Conservation (phyloP, 23 tunicate genomes). For the Clavelina lepadiformis region DNA sequence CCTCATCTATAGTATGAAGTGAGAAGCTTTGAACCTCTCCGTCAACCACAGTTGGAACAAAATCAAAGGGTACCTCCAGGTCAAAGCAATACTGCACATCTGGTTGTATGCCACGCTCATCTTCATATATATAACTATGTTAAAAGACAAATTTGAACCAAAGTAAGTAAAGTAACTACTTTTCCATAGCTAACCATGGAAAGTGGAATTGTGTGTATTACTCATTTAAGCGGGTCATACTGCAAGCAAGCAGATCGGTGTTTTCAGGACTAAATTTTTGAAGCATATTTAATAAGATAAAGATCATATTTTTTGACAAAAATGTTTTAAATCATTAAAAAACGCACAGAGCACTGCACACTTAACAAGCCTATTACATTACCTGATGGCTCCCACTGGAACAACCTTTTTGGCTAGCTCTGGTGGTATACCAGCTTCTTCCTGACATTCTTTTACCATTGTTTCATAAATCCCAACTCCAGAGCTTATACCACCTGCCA, state of each 20-base stretch:
- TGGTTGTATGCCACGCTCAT: constrained; percentile 56
- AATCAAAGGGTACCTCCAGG: constrained; percentile 80
- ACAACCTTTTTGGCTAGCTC: constrained; percentile 46
- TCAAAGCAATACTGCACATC: constrained; percentile 95
- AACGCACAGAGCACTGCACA: too few relatives aligned
- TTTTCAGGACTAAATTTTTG: too few relatives aligned
- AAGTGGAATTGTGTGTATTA: too few relatives aligned
- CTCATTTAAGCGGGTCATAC: too few relatives aligned
- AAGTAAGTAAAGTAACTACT: not conserved
- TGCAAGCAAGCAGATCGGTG: too few relatives aligned
- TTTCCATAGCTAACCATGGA: too few relatives aligned
- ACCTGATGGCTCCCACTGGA: constrained; percentile 71
- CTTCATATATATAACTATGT: constrained; percentile 57
- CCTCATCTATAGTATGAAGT: constrained; percentile 71
- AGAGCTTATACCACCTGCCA: constrained; percentile 76
- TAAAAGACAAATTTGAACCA: constrained; percentile 1
- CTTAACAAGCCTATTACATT: not conserved
- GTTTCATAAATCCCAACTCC: constrained; percentile 76
- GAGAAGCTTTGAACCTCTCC: constrained; percentile 82
- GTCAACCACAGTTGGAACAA: constrained; percentile 67
- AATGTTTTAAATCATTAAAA: too few relatives aligned
- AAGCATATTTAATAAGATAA: too few relatives aligned
- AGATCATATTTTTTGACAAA: too few relatives aligned
- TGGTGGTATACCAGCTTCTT: constrained; percentile 92
- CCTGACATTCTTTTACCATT: constrained; percentile 85